Evolutionary conservation across 2,113 vertebrate genomes (phyloP).

Genomic region (Azemiops feae): DNA sequence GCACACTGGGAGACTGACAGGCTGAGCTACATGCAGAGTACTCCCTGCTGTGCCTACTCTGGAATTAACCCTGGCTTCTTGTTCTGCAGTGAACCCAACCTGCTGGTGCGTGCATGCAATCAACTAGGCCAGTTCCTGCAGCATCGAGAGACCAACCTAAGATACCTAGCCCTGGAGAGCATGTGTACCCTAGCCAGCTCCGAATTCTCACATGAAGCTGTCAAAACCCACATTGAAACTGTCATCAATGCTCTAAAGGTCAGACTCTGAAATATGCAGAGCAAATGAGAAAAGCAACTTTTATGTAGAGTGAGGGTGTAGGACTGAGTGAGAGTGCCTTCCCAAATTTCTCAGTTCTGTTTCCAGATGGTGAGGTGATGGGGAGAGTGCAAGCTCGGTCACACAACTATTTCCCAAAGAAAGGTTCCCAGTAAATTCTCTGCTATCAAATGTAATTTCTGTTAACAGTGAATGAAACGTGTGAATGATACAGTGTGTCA

Average conservation of each 20-base stretch:
- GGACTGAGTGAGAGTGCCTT: neutral
- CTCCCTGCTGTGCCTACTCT: neutral
- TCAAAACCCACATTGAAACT: conserved; percentile 81
- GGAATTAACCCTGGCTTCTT: neutral
- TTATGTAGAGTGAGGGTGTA: neutral
- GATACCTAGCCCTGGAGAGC: conserved; percentile 83
- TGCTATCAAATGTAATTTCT: neutral
- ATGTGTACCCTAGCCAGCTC: conserved; percentile 77
- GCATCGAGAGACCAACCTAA: conserved; percentile 82
- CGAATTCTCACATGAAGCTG: conserved; percentile 75
- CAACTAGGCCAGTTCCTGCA: conserved; percentile 84
- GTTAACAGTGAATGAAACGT: neutral
- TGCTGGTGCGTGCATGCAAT: conserved; percentile 81
- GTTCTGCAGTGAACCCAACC: conserved; percentile 73
- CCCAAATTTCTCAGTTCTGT: neutral
- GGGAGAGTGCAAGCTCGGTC: neutral
- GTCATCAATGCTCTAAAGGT: conserved; percentile 84
- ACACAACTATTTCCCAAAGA: neutral
- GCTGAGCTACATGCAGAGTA: neutral
- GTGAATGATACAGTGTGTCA: too few relatives aligned
- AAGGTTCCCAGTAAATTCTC: neutral
- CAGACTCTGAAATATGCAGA: conserved; percentile 5
- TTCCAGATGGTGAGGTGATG: neutral
- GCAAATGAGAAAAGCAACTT: neutral
- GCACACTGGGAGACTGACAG: neutral